Percentiles rank a stretch among this genome's conserved stretches.
Evolutionary conservation across 2,797 vertebrate species (phyloP).

Genomic region (Myotis findleyi): DNA sequence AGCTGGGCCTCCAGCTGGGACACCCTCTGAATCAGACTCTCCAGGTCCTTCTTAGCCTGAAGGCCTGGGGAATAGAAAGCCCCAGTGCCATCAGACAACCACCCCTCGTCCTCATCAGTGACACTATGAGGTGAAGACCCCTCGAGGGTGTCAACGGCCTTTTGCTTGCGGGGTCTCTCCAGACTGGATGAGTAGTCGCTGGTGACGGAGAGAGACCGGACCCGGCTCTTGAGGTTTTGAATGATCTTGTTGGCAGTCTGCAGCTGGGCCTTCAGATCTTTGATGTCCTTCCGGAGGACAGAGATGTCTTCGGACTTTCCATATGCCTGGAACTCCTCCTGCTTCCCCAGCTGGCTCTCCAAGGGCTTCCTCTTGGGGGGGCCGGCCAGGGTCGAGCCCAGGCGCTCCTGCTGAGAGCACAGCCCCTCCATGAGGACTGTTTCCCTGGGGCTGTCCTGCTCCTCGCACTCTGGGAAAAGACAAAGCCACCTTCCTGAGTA

Average conservation of each 20-base stretch:
- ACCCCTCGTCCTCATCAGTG: constrained; percentile 94
- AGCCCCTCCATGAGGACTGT: constrained; percentile 70
- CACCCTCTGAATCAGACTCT: constrained; percentile 91
- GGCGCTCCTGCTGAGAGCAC: background rate
- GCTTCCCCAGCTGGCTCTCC: constrained; percentile 81
- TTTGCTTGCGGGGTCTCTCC: constrained; percentile 90
- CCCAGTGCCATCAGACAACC: constrained; percentile 92
- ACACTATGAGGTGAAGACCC: constrained; percentile 89
- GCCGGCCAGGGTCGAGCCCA: background rate
- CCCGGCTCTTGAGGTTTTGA: constrained; percentile 90
- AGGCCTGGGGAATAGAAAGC: constrained; percentile 81
- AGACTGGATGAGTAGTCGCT: constrained; percentile 93
- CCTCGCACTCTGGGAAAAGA: constrained; percentile 92
- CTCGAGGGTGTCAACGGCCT: constrained; percentile 80
- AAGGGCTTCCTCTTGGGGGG: constrained; percentile 51
- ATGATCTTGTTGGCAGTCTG: constrained; percentile 92
- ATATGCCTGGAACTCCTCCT: constrained; percentile 62
- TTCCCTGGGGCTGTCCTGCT: constrained; percentile 84
- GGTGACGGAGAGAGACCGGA: constrained; percentile 88
- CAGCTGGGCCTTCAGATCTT: constrained; percentile 92
- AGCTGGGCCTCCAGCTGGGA: constrained; percentile 94
- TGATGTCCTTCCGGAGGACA: constrained; percentile 90
- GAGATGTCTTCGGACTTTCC: constrained; percentile 75
- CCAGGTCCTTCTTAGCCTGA: constrained; percentile 88
- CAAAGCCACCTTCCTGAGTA: constrained; percentile 31